Conservation (phyloP, 2,888 invertebrate genomes). For the Axea sp. region DNA sequence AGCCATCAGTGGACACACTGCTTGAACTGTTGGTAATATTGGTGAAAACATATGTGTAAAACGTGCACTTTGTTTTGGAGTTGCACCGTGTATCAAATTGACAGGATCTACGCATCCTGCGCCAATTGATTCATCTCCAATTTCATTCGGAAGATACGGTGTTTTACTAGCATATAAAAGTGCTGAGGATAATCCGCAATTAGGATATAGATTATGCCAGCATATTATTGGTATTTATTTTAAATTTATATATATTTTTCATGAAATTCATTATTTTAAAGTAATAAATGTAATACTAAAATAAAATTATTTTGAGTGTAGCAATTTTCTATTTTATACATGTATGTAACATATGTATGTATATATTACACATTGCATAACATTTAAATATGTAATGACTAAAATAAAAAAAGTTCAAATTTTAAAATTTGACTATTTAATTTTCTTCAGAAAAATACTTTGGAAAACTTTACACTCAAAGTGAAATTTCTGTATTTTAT, state of each 20-base stretch:
- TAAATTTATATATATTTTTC: neutral
- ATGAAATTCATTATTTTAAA: neutral
- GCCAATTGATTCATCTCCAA: conserved; percentile 79
- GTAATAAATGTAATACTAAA: no score
- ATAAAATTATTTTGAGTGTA: no score
- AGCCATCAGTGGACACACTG: conserved; percentile 89
- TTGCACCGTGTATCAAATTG: conserved; percentile 81
- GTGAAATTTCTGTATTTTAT: no score
- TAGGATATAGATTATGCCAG: conserved; percentile 91
- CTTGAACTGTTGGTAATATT: conserved; percentile 90
- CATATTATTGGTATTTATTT: conserved; percentile 88
- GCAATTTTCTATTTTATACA: no score
- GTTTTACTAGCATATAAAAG: conserved; percentile 87
- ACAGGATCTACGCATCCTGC: conserved; percentile 91
- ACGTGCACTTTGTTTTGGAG: conserved; percentile 88
- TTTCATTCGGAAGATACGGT: conserved; percentile 90
- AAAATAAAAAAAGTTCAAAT: no score
- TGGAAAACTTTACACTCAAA: no score
- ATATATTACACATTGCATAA: no score
- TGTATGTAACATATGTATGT: no score
- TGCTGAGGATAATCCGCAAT: conserved; percentile 74
- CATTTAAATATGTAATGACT: no score
- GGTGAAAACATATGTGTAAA: conserved; percentile 94
- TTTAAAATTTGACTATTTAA: no score
- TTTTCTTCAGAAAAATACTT: no score